Evolutionary conservation across 2,113 vertebrate genomes (phyloP).

Genomic region (Sprattus sprattus): DNA sequence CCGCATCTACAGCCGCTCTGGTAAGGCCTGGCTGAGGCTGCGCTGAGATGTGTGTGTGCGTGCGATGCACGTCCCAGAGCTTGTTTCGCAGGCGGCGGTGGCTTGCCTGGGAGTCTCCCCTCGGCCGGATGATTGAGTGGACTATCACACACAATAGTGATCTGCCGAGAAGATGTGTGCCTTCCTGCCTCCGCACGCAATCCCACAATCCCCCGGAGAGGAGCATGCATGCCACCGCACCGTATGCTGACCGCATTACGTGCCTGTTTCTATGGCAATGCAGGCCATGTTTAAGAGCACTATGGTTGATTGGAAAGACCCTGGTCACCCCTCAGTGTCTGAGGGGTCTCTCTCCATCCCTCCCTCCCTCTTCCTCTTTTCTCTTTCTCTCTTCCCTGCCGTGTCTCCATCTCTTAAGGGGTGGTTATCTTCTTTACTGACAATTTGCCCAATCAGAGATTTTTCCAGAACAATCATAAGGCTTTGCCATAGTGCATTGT

Average conservation of each 20-base stretch:
- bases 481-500: background rate
- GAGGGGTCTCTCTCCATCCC: background rate
- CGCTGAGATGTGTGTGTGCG: background rate
- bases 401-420: background rate
- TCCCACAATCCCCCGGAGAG: background rate
- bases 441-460: background rate
- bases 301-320: slow-evolving; percentile 5
- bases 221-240: background rate
- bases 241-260: background rate
- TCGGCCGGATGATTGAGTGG: slow-evolving; percentile 40
- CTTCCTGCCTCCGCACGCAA: slow-evolving; percentile 4
- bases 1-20: background rate
- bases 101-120: background rate
- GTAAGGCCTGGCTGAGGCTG: background rate
- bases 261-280: slow-evolving; percentile 40
- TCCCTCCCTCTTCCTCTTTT: background rate
- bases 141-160: slow-evolving; percentile 39
- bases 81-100: background rate
- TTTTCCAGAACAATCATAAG: background rate
- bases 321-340: background rate
- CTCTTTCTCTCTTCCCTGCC: background rate
- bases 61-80: background rate
- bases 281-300: slow-evolving; percentile 37
- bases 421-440: background rate
- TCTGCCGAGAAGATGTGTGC: slow-evolving; percentile 1